phyloP scores from a whole-genome alignment of 2,888 invertebrate genomes.

The Anodontia alba region DNA sequence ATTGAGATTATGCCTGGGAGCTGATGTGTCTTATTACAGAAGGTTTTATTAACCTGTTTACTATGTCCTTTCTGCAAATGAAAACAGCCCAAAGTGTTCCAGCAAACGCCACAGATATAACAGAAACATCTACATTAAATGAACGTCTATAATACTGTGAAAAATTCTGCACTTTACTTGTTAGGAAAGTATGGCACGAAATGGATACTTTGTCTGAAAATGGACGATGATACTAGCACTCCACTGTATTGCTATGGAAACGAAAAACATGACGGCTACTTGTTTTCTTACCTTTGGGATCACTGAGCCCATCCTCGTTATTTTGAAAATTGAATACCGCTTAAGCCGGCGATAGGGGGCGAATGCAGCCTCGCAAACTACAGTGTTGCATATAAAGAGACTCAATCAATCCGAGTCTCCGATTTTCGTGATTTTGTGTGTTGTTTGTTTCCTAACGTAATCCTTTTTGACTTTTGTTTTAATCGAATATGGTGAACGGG shows the following conservation, averaged over 20 bases:
- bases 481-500: constrained; percentile 29
- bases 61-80: constrained; percentile 31
- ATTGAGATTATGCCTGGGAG: constrained; percentile 50
- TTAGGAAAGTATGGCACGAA: constrained; percentile 22
- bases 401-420: too few relatives aligned
- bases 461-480: too few relatives aligned
- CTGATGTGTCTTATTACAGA: constrained; percentile 38
- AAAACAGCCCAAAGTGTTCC: background rate
- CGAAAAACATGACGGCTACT: constrained; percentile 37
- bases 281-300: too few relatives aligned
- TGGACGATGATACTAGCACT: background rate
- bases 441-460: too few relatives aligned
- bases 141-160: constrained; percentile 18
- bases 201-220: constrained; percentile 23
- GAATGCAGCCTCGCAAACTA: too few relatives aligned
- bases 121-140: background rate
- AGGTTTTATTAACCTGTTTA: constrained; percentile 25
- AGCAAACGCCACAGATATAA: background rate
- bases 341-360: too few relatives aligned
- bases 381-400: too few relatives aligned
- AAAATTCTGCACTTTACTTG: constrained; percentile 6
- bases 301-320: too few relatives aligned
- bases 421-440: too few relatives aligned
- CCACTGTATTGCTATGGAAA: constrained; percentile 31
- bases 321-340: too few relatives aligned